Evolutionary conservation across 2,113 vertebrate species (phyloP).

Genomic region (Entelurus aequoreus): DNA sequence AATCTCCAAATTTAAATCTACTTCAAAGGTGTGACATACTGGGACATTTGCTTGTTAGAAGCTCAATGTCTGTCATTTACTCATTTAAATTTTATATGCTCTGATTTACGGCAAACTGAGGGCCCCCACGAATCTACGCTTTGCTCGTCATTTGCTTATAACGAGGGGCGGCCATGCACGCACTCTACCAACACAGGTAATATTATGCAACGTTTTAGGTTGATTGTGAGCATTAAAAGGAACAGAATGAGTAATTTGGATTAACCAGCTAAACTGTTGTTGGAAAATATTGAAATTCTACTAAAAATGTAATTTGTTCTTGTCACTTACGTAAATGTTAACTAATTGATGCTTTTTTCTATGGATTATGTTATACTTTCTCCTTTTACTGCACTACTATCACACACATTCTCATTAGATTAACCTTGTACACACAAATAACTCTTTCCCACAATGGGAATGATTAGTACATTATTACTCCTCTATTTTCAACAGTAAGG

Average conservation of each 20-base stretch:
- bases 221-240: background rate
- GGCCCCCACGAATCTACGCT: too few relatives aligned
- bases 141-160: too few relatives aligned
- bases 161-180: too few relatives aligned
- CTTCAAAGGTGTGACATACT: background rate
- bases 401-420: slow-evolving; percentile 15
- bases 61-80: background rate
- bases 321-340: background rate
- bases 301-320: slow-evolving; percentile 32
- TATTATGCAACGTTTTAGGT: background rate
- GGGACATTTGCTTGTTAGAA: background rate
- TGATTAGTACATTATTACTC: slow-evolving; percentile 57
- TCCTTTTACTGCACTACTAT: slow-evolving; percentile 14
- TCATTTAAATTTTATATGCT: too few relatives aligned
- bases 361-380: slow-evolving; percentile 12
- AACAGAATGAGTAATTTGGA: background rate
- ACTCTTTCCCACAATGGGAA: slow-evolving; percentile 42
- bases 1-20: background rate
- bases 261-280: background rate
- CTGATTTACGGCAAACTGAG: too few relatives aligned
- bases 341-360: slow-evolving; percentile 13
- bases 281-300: slow-evolving; percentile 20
- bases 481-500: slow-evolving; percentile 44
- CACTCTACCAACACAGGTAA: background rate
- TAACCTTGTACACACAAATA: slow-evolving; percentile 13